phyloP scores from a whole-genome alignment of 2,113 vertebrate genomes.

The Thunnus maccoyii region DNA sequence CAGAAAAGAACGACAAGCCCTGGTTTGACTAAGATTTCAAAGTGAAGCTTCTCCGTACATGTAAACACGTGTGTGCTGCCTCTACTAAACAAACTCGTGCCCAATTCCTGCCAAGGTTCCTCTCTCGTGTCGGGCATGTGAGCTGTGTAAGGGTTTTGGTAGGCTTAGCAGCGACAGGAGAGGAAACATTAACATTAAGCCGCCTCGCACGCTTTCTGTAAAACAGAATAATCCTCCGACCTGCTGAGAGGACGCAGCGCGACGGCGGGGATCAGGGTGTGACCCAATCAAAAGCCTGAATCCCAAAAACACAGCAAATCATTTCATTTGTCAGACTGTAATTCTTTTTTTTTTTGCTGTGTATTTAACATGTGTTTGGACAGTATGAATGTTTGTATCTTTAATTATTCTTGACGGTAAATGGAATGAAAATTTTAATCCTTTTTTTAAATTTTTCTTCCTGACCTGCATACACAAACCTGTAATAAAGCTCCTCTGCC shows the following conservation, averaged over 20 bases:
- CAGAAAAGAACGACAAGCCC: not conserved
- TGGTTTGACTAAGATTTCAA: not conserved
- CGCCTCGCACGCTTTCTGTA: constrained; percentile 15
- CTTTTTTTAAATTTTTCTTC: too few relatives aligned
- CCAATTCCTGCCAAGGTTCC: not conserved
- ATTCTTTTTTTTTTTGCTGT: not conserved
- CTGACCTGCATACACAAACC: too few relatives aligned
- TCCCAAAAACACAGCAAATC: not conserved
- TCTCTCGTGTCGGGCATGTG: constrained; percentile 26
- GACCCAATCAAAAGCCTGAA: not conserved
- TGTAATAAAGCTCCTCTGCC: not conserved
- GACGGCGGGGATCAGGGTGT: not conserved
- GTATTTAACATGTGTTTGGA: too few relatives aligned
- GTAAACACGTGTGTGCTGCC: not conserved
- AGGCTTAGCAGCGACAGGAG: constrained; percentile 27
- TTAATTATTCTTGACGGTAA: too few relatives aligned
- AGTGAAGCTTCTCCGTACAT: not conserved
- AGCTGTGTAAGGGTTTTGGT: constrained; percentile 44
- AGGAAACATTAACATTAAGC: constrained; percentile 51
- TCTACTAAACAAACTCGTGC: not conserved
- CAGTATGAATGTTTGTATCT: too few relatives aligned
- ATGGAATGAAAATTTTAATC: too few relatives aligned
- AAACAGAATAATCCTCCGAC: constrained; percentile 46
- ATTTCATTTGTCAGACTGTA: not conserved
- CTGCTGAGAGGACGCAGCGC: constrained; percentile 16